Base-by-base conservation (phyloP, 2,797 vertebrate genomes). In the Rhodeus uyekii region DNA sequence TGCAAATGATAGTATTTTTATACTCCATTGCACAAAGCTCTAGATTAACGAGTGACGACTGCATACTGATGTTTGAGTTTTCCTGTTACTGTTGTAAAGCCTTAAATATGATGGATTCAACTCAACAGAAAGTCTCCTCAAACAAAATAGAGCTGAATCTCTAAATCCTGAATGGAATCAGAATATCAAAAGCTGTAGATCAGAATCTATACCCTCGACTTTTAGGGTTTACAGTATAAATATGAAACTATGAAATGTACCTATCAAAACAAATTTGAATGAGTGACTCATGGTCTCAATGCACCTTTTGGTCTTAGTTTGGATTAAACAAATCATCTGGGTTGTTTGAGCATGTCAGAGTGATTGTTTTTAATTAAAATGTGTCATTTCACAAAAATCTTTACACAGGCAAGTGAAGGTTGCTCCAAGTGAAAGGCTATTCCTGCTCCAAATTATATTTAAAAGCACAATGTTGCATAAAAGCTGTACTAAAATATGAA, bases 81-180 rank as follows among this genome's bases (percentile, higher is more conserved):
- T 65, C 61, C 67, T 86, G 34, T 81, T 60, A 76, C 80, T 73
- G 85, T 77, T 87, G 87, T 69, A 83, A 50, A 18, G 24, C 19
- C 76, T 78, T 38, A 34, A 65, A 77, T 14, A 24, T 64, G 44
- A 73, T 60, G 39, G 44, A 34, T 38, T 39, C 61, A 71, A 64
- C 65, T 63, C 73, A 53, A 78, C 50, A 72, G 38, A 76, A 32
- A 68, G 63, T 55, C 38, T 82, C 65, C 60, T 68, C 44, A 38
- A 81, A 81, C 38, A 44, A 61, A 77, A 61, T 48, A 22, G 5
- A 64, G 53, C 12, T 50, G 38, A 34, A 48, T 32, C 53, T 63
- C 34, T 38, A 73, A 64, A 38, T 48, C 19, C n/a, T 68, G 53
- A 69, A 69, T 32, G 16, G 36, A 68, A 27, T 8, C 19, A 65